These are phyloP conservation scores for Spicauda simplicius DNA, from an alignment of 2,888 invertebrate genomes.

Conservation along the genomic window DNA sequence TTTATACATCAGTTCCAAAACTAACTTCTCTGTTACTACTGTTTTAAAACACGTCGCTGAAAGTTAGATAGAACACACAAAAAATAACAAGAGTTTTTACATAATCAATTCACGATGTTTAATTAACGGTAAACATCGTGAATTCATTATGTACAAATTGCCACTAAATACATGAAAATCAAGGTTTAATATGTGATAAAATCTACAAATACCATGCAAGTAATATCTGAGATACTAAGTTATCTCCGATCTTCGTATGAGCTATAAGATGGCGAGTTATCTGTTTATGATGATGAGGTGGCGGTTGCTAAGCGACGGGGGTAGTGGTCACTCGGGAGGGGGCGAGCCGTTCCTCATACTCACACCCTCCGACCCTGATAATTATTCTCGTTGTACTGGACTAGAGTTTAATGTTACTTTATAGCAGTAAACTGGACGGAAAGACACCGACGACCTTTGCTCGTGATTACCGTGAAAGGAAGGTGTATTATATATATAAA, in stretches of 20 bases:
- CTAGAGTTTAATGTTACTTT: slow-evolving; percentile 64
- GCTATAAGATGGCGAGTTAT: slow-evolving; percentile 54
- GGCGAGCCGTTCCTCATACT: slow-evolving; percentile 76
- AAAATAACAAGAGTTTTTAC: no score
- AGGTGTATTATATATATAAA: not conserved
- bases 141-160: no score
- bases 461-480: not conserved
- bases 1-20: no score
- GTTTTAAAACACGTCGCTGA: no score
- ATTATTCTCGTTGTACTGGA: slow-evolving; percentile 76
- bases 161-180: no score
- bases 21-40: no score
- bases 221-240: not conserved
- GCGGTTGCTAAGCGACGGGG: slow-evolving; percentile 80
- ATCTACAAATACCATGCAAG: not conserved
- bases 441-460: slow-evolving; percentile 31
- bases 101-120: no score
- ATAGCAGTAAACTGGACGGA: slow-evolving; percentile 66
- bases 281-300: slow-evolving; percentile 83
- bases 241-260: slow-evolving; percentile 7
- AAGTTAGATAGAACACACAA: no score
- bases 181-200: no score
- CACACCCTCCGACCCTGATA: slow-evolving; percentile 66
- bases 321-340: slow-evolving; percentile 71
- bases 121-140: no score